phyloP scores from a whole-genome alignment of 2,113 vertebrate species.

The Menura novaehollandiae region DNA sequence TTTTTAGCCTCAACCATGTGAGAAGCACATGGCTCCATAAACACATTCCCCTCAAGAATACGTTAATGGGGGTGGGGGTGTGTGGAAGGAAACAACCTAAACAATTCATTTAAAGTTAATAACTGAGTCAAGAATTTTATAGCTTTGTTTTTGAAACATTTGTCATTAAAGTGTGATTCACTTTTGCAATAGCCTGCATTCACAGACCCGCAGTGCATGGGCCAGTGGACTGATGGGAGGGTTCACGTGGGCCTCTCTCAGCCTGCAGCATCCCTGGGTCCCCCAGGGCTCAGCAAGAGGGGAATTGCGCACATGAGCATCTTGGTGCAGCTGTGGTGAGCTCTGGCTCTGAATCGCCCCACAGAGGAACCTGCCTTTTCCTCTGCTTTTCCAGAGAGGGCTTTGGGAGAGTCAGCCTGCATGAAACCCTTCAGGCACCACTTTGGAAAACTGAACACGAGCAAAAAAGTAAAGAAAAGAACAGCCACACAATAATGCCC shows the following conservation, averaged over 20 bases:
- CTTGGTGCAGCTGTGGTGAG: background rate
- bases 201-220: background rate
- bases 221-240: background rate
- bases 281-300: background rate
- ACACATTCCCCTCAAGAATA: constrained; percentile 33
- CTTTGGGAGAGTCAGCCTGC: background rate
- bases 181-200: background rate
- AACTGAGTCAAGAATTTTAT: background rate
- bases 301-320: background rate
- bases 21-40: constrained; percentile 58
- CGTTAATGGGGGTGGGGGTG: background rate
- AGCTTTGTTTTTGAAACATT: background rate
- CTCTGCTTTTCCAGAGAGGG: background rate
- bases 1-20: constrained; percentile 38
- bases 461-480: background rate
- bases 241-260: background rate
- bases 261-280: background rate
- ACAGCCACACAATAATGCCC: background rate
- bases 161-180: background rate
- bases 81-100: constrained; percentile 36
- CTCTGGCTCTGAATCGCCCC: background rate
- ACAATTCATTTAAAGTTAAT: constrained; percentile 27
- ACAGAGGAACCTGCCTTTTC: background rate
- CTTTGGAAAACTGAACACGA: background rate
- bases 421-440: background rate